phyloP scores from a whole-genome alignment of 2,888 invertebrate species.

The Andrena hattorfiana region DNA sequence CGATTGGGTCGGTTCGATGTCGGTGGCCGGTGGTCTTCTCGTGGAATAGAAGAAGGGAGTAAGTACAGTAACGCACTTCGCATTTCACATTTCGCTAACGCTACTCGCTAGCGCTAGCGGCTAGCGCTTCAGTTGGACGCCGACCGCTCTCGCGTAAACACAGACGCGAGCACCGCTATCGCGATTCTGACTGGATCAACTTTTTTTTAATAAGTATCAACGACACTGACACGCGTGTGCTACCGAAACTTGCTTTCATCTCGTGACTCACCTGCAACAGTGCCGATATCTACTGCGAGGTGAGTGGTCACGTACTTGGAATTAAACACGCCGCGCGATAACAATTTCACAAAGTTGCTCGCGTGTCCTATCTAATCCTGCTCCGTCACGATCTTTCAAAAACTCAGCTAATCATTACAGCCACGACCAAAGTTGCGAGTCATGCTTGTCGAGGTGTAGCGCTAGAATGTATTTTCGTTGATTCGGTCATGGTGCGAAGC shows the following conservation, averaged over 20 bases:
- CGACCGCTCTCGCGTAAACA: conserved; percentile 39
- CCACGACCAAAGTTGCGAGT: not conserved
- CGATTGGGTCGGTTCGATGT: too few species aligned
- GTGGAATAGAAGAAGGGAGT: conserved; percentile 42
- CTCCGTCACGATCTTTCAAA: not conserved
- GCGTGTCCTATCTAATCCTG: not conserved
- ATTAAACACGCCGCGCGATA: not conserved
- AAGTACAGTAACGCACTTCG: conserved; percentile 30
- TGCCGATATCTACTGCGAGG: not conserved
- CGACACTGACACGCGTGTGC: too few species aligned
- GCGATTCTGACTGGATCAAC: not conserved
- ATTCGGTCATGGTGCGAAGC: too few species aligned
- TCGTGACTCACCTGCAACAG: not conserved
- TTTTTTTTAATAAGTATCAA: too few species aligned
- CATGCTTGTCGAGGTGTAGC: not conserved
- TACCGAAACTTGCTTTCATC: not conserved
- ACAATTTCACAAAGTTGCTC: not conserved
- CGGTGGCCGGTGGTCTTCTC: conserved; percentile 32
- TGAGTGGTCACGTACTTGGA: not conserved
- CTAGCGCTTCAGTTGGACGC: conserved; percentile 55
- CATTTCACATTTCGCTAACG: too few species aligned
- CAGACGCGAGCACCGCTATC: not conserved
- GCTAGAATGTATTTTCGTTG: not conserved
- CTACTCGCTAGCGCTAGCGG: too few species aligned
- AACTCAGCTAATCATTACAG: not conserved